Conservation (phyloP, 2,113 vertebrate genomes). For the Rhadina sibilatrix region DNA sequence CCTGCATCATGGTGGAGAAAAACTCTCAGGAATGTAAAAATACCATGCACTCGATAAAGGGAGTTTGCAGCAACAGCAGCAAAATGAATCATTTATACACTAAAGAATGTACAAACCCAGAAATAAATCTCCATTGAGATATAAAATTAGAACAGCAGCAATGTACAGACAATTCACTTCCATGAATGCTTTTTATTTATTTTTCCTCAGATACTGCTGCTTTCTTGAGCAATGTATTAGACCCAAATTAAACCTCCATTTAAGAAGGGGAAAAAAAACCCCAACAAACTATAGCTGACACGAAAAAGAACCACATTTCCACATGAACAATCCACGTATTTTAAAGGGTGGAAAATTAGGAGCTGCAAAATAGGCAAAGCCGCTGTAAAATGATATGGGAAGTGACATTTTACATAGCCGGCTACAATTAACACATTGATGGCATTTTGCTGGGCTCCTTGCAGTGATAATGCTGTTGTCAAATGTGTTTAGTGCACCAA, state of each 20-base stretch:
- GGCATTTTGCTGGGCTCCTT: conserved; percentile 95
- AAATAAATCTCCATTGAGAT: conserved; percentile 49
- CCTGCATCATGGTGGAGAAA: conserved; percentile 66
- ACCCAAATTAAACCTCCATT: conserved; percentile 72
- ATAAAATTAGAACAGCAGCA: conserved; percentile 53
- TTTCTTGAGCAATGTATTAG: conserved; percentile 36
- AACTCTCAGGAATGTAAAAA: conserved; percentile 67
- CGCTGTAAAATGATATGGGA: conserved; percentile 97
- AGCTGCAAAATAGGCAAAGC: conserved; percentile 82
- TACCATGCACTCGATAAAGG: conserved; percentile 25
- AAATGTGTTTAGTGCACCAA: conserved; percentile 99
- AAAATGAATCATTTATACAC: conserved; percentile 70
- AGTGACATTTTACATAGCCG: conserved; percentile 99
- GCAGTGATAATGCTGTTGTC: conserved; percentile 99
- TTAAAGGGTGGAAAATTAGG: conserved; percentile 84
- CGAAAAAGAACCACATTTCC: conserved; percentile 62
- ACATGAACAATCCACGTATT: conserved; percentile 82
- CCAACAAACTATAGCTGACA: conserved; percentile 20
- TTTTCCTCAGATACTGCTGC: conserved; percentile 2
- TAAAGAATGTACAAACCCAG: conserved; percentile 44
- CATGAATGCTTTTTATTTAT: conserved; percentile 38
- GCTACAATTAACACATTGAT: conserved; percentile 99
- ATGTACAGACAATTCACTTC: conserved; percentile 36
- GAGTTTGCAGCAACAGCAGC: conserved; percentile 45
- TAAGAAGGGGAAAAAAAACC: neutral